Conservation (phyloP, 2,888 invertebrate genomes). For the Eudasyphora cyanicolor region DNA sequence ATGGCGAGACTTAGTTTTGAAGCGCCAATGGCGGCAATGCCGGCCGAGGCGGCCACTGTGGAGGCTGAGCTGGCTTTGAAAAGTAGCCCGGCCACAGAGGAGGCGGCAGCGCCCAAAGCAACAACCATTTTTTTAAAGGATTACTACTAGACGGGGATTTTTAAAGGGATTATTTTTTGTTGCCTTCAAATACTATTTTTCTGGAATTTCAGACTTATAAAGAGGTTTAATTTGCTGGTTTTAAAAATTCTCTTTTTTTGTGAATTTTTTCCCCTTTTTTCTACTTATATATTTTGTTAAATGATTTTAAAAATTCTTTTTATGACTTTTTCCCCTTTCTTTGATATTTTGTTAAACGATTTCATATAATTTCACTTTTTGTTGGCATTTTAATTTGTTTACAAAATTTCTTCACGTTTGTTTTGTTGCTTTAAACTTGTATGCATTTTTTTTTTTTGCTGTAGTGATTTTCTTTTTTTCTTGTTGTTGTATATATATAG, state of each 20-base stretch:
- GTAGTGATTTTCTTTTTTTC: conserved; percentile 19
- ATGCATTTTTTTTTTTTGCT: conserved; percentile 39
- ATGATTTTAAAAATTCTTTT: too few species aligned
- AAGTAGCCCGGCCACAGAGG: conserved; percentile 75
- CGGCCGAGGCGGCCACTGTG: conserved; percentile 74
- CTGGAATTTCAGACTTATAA: neutral
- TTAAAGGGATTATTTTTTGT: neutral
- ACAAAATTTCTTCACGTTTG: conserved; percentile 38
- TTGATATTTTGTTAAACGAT: conserved; percentile 43
- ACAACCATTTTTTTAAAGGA: conserved; percentile 72
- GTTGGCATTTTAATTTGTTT: conserved; percentile 2
- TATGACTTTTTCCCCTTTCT: conserved; percentile 50
- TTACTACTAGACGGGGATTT: neutral
- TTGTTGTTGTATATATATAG: too few species aligned
- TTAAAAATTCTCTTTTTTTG: conserved; percentile 20
- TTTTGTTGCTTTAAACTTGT: conserved; percentile 39
- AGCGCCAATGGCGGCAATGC: conserved; percentile 80
- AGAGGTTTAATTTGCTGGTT: conserved; percentile 1
- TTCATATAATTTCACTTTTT: conserved; percentile 34
- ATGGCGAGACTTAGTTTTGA: conserved; percentile 79
- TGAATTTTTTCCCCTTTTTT: too few species aligned
- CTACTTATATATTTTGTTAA: too few species aligned
- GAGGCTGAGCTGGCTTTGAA: conserved; percentile 78
- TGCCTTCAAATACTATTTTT: neutral
- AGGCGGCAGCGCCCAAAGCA: conserved; percentile 75